Conservation (phyloP, 1,140 invertebrate genomes). For the Meloidogyne chitwoodi region DNA sequence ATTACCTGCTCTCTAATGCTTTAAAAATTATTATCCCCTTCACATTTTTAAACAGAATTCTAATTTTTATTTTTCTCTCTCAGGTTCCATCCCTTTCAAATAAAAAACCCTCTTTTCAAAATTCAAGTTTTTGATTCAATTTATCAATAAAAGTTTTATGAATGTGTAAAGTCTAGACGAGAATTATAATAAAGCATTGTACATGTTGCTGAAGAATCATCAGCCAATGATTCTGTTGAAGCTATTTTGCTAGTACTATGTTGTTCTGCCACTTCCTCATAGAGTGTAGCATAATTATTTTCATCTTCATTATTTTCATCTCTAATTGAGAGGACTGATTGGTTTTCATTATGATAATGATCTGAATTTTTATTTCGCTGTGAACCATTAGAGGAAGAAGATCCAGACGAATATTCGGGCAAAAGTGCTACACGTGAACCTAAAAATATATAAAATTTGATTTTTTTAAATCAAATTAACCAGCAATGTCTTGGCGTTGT, state of each 20-base stretch:
- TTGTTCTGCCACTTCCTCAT: constrained; percentile 42
- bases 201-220: not conserved
- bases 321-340: not conserved
- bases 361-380: constrained; percentile 22
- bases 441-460: constrained; percentile 18
- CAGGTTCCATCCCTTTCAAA: not conserved
- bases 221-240: not conserved
- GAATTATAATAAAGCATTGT: not conserved
- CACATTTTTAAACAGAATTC: not conserved
- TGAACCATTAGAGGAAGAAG: constrained; percentile 35
- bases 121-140: not conserved
- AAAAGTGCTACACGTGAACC: constrained; percentile 51
- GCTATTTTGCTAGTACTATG: not conserved
- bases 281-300: constrained; percentile 55
- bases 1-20: not conserved
- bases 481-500: not conserved
- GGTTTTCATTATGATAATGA: constrained; percentile 29
- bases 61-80: not conserved
- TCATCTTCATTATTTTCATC: constrained; percentile 26
- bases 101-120: not conserved
- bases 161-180: not conserved
- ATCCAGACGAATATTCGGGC: constrained; percentile 48
- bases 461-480: constrained; percentile 13
- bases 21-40: not conserved
- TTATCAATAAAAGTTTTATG: not conserved